Percentiles rank a stretch among this genome's conserved stretches.
Conservation (phyloP, 1,140 invertebrate species). For the Heliconius himera region DNA sequence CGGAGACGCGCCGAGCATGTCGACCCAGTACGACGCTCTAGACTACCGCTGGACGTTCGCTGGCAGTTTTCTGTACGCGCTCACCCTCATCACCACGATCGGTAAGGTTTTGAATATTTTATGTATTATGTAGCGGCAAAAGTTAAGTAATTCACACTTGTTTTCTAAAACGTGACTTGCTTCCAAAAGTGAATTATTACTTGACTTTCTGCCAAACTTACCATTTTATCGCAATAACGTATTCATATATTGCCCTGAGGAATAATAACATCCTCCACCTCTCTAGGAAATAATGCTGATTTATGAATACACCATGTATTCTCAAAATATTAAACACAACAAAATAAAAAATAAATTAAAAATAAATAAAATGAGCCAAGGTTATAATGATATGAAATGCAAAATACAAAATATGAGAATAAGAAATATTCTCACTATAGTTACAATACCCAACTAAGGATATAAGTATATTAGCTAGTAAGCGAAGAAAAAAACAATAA, state of each 20-base stretch:
- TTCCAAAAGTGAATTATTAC: not conserved
- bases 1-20: slow-evolving; percentile 41
- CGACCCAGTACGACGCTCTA: slow-evolving; percentile 60
- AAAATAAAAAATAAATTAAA: not conserved
- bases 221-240: slow-evolving; percentile 9
- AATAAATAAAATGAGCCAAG: not conserved
- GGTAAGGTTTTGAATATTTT: slow-evolving; percentile 83
- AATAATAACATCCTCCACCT: slow-evolving; percentile 12
- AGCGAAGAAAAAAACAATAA: no score
- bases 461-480: no score
- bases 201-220: slow-evolving; percentile 8
- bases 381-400: not conserved
- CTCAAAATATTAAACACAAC: not conserved
- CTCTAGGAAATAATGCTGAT: not conserved
- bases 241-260: slow-evolving; percentile 9
- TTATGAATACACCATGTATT: not conserved
- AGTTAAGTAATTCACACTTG: slow-evolving; percentile 5
- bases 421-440: no score
- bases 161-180: slow-evolving; percentile 10
- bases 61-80: slow-evolving; percentile 95
- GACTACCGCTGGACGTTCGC: slow-evolving; percentile 94
- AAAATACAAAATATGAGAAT: not conserved
- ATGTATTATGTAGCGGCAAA: not conserved
- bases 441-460: no score
- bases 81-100: slow-evolving; percentile 97